Conservation (phyloP, 30 jellyfish, hydroid and myxozoan species). For the Turritopsis dohrnii region DNA sequence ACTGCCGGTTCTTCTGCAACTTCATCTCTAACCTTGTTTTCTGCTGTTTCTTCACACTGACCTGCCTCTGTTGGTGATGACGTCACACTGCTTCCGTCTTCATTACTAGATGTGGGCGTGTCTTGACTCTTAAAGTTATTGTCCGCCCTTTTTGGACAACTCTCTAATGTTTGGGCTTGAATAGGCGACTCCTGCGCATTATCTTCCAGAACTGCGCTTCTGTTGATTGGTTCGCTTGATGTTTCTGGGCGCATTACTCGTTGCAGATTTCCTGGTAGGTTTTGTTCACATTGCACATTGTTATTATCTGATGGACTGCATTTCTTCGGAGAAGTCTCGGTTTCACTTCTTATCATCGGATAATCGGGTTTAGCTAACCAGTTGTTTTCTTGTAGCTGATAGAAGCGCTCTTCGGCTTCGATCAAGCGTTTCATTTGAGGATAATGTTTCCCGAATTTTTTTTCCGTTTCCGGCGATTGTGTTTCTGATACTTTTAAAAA, state of each 20-base stretch:
- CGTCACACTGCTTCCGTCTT: neutral
- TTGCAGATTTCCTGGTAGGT: neutral
- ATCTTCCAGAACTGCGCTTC: neutral
- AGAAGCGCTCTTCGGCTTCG: constrained; percentile 27
- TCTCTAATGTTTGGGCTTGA: neutral
- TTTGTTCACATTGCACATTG: neutral
- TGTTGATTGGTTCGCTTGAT: neutral
- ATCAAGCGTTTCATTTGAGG: constrained; percentile 30
- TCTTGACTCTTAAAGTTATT: neutral
- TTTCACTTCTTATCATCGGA: neutral
- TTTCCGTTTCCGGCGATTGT: constrained; percentile 1
- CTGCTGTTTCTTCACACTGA: neutral
- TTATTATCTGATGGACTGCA: neutral
- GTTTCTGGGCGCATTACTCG: neutral
- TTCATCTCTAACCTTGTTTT: neutral
- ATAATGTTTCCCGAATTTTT: constrained; percentile 28
- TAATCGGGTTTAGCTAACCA: neutral
- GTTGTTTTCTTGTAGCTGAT: neutral
- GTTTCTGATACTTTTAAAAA: constrained; percentile 25
- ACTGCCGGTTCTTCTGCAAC: neutral
- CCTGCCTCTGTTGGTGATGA: neutral
- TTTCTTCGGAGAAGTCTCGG: neutral
- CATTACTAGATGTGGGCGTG: neutral
- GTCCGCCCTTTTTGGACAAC: neutral
- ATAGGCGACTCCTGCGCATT: neutral